Conservation (phyloP, 2,797 vertebrate genomes). For the Manis javanica region DNA sequence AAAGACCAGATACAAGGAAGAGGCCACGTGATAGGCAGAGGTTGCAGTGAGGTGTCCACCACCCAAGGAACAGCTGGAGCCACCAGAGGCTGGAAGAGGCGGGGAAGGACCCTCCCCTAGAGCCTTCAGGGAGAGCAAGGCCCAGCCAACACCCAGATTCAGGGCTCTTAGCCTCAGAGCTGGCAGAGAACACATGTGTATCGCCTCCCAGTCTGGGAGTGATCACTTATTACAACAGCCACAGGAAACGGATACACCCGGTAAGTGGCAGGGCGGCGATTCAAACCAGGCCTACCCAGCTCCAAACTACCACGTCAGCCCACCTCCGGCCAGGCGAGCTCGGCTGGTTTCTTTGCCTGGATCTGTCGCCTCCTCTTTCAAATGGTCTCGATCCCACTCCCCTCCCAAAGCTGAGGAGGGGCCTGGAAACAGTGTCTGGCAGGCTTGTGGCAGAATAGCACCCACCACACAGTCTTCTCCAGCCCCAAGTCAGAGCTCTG, state of each 20-base stretch:
- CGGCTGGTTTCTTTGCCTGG: neutral
- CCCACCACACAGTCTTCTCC: no score
- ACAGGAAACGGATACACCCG: neutral
- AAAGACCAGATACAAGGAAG: neutral
- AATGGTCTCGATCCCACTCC: neutral
- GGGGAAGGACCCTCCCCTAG: neutral
- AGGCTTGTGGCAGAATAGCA: neutral
- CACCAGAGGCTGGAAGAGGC: no score
- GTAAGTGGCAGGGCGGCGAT: neutral
- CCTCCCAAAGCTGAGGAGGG: neutral
- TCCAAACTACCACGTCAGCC: neutral
- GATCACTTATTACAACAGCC: neutral
- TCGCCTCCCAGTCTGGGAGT: neutral
- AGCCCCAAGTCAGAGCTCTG: neutral
- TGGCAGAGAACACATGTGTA: neutral
- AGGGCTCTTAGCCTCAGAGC: neutral
- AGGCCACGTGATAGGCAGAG: neutral
- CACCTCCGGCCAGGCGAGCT: neutral
- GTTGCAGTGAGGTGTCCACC: neutral
- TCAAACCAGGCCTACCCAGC: neutral
- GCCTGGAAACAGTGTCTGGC: neutral
- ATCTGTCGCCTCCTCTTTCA: neutral
- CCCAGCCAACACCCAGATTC: neutral
- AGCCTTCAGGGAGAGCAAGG: neutral
- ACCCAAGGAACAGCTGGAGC: neutral